A percentile compares a stretch with the other conserved stretches of the same genome.
Conservation (phyloP, 2,888 invertebrate species). For the Eledone cirrhosa region DNA sequence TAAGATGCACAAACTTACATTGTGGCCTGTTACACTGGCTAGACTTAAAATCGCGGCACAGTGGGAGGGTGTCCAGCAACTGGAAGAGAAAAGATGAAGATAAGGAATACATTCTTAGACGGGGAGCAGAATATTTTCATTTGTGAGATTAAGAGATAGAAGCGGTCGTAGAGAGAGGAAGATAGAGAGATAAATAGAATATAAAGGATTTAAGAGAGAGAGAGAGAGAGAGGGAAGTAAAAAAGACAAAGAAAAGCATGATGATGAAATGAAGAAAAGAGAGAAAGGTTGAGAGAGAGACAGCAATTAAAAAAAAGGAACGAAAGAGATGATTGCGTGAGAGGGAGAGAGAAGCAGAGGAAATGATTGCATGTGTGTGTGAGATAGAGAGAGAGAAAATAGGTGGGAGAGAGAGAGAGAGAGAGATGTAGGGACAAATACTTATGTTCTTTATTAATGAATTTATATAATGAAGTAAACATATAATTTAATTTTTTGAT, state of each 20-base stretch:
- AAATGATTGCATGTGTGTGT: neutral
- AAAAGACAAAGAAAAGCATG: too few species aligned
- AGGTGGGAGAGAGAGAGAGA: too few species aligned
- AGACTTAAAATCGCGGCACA: conserved; percentile 99
- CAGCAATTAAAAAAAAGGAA: neutral
- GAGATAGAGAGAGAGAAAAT: too few species aligned
- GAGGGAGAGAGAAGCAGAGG: neutral
- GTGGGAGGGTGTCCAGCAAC: conserved; percentile 99
- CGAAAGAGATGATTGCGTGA: neutral
- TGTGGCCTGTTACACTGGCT: conserved; percentile 90
- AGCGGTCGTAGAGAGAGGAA: neutral
- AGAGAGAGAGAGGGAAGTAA: neutral
- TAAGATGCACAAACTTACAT: conserved; percentile 98
- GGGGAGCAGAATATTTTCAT: neutral
- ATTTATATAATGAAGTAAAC: too few species aligned
- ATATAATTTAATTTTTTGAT: too few species aligned
- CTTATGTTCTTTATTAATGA: too few species aligned
- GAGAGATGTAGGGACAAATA: too few species aligned
- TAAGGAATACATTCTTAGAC: conserved; percentile 5
- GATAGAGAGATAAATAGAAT: neutral
- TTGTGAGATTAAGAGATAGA: too few species aligned
- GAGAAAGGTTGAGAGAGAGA: neutral
- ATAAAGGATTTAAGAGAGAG: neutral
- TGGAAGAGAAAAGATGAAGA: conserved; percentile 72
- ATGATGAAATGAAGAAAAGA: neutral